Evolutionary conservation across 2,113 vertebrate genomes (phyloP), one percentile per base, ranked within the genome.

Genomic region (Nanger granti): DNA sequence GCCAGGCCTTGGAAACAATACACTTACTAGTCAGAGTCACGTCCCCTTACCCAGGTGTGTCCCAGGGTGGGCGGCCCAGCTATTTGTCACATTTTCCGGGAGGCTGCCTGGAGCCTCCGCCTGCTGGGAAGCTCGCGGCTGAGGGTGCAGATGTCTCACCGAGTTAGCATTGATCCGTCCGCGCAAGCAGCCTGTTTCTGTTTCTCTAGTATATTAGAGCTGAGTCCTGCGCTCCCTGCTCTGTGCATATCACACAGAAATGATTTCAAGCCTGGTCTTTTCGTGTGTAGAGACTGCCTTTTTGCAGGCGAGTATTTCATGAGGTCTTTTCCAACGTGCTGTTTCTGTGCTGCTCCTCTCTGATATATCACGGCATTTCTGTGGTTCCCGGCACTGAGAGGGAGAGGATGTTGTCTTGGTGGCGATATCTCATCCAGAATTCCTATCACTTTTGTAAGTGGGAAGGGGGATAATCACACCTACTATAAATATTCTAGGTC

Each of bases 21-120:
- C 4, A 13, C 62, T 22, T 62, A 24, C 54, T 20, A 44, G 79
- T 83, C 62, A 88, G 85, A 47, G 52, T 76, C 17, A 0, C 41
- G 26, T n/a, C 80, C 34, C 4, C 0, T 20, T 29, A 59, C 49
- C 29, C 84, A 89, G 92, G 79, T 79, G 44, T 57, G 83, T 91
- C 94, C 93, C 89, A 66, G 34, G 82, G 62, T 20, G 64, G 34
- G 60, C 3, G 3, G 44, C 37, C 57, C 0, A 1, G 12, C 80
- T 54, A 41, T 96, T 94, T 92, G 95, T 96, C 96, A 91, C 88
- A n/a, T 94, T 97, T 97, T 91, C 92, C 49, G 22, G 89, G 95
- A 96, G 91, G 59, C 66, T 88, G 62, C 96, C 86, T 0, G 4
- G 90, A 94, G 95, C 93, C 93, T 64, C 79, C 0, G 0, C 93